A percentile compares a stretch with the other conserved stretches of the same genome.
These are phyloP conservation scores for Theonella swinhoei DNA, from an alignment of 37 sponge, comb jelly and placozoan genomes.

Conservation along the genomic window DNA sequence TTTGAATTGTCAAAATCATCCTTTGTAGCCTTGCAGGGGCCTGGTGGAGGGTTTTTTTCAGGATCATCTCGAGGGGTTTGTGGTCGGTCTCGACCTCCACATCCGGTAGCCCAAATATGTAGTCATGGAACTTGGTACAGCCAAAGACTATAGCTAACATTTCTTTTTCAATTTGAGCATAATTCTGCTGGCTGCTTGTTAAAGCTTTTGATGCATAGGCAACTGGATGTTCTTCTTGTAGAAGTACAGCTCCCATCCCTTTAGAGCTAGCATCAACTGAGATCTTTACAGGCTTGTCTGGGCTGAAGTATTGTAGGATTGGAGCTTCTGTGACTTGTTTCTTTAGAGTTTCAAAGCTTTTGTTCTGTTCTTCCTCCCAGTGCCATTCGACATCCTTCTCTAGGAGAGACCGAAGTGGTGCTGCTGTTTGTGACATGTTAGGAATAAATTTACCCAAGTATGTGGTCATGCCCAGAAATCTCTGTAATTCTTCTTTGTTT, in stretches of 20 bases:
- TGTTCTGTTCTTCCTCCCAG: constrained; percentile 15
- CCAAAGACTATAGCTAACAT: too few species aligned
- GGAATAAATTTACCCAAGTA: constrained; percentile 55
- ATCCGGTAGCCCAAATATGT: constrained; percentile 16
- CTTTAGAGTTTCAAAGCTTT: too few species aligned
- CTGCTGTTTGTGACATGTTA: constrained; percentile 10
- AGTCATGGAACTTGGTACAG: constrained; percentile 31
- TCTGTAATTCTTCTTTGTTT: constrained; percentile 11
- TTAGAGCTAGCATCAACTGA: constrained; percentile 30
- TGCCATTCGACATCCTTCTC: constrained; percentile 42
- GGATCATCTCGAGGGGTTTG: constrained; percentile 30
- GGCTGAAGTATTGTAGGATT: constrained; percentile 16
- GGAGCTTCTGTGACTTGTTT: not conserved
- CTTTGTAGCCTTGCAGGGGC: constrained; percentile 42
- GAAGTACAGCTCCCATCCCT: too few species aligned
- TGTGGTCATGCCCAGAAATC: constrained; percentile 51
- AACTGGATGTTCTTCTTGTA: constrained; percentile 29
- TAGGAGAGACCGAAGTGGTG: constrained; percentile 24
- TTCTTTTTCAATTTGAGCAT: too few species aligned
- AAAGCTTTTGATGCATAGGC: constrained; percentile 20
- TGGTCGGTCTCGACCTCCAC: constrained; percentile 46
- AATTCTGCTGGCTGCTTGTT: too few species aligned
- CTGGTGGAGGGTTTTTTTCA: constrained; percentile 18
- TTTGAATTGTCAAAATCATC: constrained; percentile 33
- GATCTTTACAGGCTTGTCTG: not conserved